Evolutionary conservation across 2,888 invertebrate species (phyloP).

Genomic region (Apamea crenata): DNA sequence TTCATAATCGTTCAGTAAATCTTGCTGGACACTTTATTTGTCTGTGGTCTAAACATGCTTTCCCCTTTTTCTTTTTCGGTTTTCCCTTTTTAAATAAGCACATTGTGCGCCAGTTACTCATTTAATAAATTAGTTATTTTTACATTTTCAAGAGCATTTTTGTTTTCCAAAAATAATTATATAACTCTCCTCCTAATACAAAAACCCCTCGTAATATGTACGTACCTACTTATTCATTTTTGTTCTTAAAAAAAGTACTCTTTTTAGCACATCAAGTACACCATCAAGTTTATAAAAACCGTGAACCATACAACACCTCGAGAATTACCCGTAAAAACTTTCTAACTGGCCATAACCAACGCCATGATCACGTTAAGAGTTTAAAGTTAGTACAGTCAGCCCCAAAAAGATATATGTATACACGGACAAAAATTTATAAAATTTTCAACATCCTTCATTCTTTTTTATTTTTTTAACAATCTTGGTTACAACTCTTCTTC

Average conservation of each 20-base stretch:
- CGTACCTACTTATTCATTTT: background rate
- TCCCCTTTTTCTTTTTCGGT: no score
- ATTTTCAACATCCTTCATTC: background rate
- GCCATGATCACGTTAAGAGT: conserved; percentile 27
- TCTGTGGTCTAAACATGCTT: no score
- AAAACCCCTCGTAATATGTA: background rate
- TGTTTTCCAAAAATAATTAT: background rate
- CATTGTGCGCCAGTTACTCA: no score
- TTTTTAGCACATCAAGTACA: background rate
- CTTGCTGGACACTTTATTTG: no score
- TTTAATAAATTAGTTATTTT: no score
- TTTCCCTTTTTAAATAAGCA: no score
- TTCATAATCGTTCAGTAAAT: no score
- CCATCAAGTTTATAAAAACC: conserved; percentile 19
- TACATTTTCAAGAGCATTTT: no score
- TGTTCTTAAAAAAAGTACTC: background rate
- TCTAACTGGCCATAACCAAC: conserved; percentile 51
- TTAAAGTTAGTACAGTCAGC: conserved; percentile 24
- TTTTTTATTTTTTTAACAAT: no score
- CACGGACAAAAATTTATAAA: background rate
- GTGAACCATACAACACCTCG: conserved; percentile 37
- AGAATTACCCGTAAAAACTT: conserved; percentile 57
- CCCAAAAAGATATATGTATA: background rate
- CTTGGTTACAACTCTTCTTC: background rate
- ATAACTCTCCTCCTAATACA: background rate